These are phyloP conservation scores for Aleadryas rufinucha DNA, from an alignment of 2,113 vertebrate genomes.

Conservation along the genomic window DNA sequence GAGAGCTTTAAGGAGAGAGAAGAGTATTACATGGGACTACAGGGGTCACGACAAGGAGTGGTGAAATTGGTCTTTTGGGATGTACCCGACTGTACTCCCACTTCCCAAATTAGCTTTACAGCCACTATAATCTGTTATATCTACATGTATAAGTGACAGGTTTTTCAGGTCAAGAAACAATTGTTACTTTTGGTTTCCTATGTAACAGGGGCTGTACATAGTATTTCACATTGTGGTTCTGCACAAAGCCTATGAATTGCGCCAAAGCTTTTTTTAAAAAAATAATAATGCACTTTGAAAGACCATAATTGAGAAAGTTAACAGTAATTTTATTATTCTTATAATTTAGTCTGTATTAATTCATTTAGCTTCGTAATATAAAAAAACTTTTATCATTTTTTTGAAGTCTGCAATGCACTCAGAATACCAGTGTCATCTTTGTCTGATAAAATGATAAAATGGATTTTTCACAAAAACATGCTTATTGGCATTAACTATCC, in stretches of 20 bases:
- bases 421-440: neutral
- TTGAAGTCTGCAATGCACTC: neutral
- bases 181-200: neutral
- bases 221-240: neutral
- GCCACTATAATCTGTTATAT: neutral
- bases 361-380: neutral
- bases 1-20: neutral
- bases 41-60: neutral
- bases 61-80: neutral
- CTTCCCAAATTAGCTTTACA: neutral
- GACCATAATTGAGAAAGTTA: neutral
- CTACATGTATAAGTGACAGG: neutral
- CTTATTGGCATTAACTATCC: neutral
- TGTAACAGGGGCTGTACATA: neutral
- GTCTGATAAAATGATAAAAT: neutral
- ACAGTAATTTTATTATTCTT: neutral
- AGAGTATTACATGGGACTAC: neutral
- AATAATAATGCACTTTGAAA: neutral
- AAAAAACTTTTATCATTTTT: rapidly evolving
- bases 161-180: neutral
- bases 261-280: neutral
- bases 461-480: neutral
- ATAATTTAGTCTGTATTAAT: neutral
- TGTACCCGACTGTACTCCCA: neutral
- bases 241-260: neutral